Evolutionary conservation across 2,113 vertebrate species (phyloP).

Genomic region (Cynopterus brachyotis): DNA sequence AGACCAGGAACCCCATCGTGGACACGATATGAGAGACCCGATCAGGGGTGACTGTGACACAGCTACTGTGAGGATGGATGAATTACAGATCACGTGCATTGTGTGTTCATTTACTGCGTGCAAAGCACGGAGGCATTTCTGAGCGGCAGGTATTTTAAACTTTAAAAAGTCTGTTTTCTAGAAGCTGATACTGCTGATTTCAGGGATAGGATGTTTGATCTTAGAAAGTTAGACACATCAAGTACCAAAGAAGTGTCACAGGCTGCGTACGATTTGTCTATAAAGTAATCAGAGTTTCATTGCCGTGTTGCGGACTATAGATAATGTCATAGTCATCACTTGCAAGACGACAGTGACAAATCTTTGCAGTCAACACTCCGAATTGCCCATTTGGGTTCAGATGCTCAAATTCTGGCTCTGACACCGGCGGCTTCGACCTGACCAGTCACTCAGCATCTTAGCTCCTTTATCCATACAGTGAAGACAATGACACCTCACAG

Average conservation of each 20-base stretch:
- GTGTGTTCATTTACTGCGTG: not conserved
- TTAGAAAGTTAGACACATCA: not conserved
- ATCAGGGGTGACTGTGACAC: not conserved
- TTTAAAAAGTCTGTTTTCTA: not conserved
- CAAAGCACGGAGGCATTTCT: not conserved
- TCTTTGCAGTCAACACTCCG: not conserved
- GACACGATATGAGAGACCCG: not conserved
- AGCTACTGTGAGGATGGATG: not conserved
- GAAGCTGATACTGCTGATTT: not conserved
- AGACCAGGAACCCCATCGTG: not conserved
- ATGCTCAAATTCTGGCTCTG: not conserved
- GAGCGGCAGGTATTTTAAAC: not conserved
- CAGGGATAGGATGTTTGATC: not conserved
- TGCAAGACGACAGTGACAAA: not conserved
- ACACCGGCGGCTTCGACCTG: not conserved
- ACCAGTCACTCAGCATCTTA: not conserved
- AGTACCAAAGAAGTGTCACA: not conserved
- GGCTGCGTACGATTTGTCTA: not conserved
- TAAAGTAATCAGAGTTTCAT: not conserved
- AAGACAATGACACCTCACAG: not conserved
- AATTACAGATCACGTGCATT: not conserved
- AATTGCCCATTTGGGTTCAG: not conserved
- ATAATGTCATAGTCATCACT: not conserved
- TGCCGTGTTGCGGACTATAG: not conserved
- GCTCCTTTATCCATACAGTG: not conserved